Base-by-base conservation (phyloP, 2,113 vertebrate species). In the Atherinomorus stipes region DNA sequence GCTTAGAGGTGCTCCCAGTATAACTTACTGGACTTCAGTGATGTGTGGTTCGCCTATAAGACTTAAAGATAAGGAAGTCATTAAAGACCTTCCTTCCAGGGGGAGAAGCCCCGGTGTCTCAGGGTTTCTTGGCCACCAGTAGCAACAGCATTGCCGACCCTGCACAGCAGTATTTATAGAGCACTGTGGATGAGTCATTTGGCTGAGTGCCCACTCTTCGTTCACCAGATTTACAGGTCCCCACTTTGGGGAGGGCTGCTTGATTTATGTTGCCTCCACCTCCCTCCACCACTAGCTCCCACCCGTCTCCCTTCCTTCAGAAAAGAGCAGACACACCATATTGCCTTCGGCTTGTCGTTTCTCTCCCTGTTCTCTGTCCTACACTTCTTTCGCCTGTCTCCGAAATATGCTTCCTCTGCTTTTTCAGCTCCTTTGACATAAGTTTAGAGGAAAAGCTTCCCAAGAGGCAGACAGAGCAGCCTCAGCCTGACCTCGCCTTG, bases 151-250 rank as follows among this genome's bases (percentile, higher is more conserved):
- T 85, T 23, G 58, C 26, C 59, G 64, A 81, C 84, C 85, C 85
- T 57, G 77, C 72, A 19, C 42, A 13, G 79, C 89, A 89, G 91
- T 94, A 93, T 93, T 94, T 93, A 93, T 94, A 93, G 91, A 86
- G 77, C 85, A 34, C 83, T 60, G 66, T 45, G 74, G 85, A 88
- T 90, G 85, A 80, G 75, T 85, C 81, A 85, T 74, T 91, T 92
- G 91, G 94, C 93, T 60, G 19, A 15, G 69, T 87, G 91, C 92
- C 91, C 82, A 28, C 66, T 60, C 72, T 79, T 69, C n/a, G 44
- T 86, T 84, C 84, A 70, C 89, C 91, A 85, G 81, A 91, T 95
- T 88, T 91, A 93, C 88, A 88, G 86, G 87, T 79, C 89, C 82
- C 87, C 75, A 71, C 80, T 82, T 85, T 83, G 63, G 59, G 74